Percentiles rank a stretch among this genome's conserved stretches.
These are phyloP conservation scores for Orchesella cincta DNA, from an alignment of 1,140 invertebrate species.

Conservation along the genomic window DNA sequence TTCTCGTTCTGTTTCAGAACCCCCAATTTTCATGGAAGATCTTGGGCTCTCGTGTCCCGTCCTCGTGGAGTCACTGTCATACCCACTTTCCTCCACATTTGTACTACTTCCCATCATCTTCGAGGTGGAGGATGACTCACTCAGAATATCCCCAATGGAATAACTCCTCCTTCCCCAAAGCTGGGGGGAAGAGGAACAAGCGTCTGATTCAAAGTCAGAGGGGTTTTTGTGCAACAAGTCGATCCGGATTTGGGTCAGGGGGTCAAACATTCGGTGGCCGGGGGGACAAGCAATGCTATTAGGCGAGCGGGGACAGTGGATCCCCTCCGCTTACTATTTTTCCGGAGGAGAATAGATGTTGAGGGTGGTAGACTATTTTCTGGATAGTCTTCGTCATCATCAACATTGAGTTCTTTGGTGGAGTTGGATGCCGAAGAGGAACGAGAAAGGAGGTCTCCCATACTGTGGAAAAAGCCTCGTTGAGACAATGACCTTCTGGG, in stretches of 20 bases:
- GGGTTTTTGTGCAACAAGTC: conserved; percentile 42
- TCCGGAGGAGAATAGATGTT: background rate
- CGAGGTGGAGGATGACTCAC: background rate
- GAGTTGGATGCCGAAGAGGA: too few relatives aligned
- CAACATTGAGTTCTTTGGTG: background rate
- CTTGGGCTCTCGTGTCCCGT: conserved; percentile 40
- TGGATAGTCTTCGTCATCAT: background rate
- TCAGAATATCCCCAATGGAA: conserved; percentile 42
- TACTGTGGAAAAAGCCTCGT: background rate
- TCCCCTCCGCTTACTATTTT: conserved; percentile 14
- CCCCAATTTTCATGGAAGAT: conserved; percentile 41
- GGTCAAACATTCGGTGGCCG: conserved; percentile 26
- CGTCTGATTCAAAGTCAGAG: conserved; percentile 29
- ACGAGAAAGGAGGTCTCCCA: background rate
- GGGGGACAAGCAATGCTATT: conserved; percentile 5
- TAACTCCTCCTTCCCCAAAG: conserved; percentile 37
- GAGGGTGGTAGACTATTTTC: background rate
- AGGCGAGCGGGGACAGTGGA: background rate
- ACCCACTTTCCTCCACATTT: conserved; percentile 42
- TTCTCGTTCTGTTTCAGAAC: background rate
- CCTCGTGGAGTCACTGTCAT: conserved; percentile 45
- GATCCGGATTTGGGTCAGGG: conserved; percentile 41
- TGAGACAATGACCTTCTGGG: background rate
- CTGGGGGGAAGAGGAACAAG: conserved; percentile 7
- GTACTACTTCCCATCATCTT: background rate